phyloP scores from a whole-genome alignment of 2,888 invertebrate genomes.

The Cataglyphis livida region DNA sequence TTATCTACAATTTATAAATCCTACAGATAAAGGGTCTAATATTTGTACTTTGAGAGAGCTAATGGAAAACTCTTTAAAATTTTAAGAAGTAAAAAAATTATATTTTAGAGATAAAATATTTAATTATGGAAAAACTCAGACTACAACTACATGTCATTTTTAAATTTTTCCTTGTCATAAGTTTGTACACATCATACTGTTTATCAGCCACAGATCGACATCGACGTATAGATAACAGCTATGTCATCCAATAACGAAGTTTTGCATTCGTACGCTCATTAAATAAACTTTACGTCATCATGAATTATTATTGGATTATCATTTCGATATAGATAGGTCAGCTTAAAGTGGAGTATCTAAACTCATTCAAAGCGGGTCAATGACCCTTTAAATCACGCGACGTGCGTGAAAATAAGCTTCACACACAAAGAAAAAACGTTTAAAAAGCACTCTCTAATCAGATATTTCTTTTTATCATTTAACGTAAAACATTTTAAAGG shows the following conservation, averaged over 20 bases:
- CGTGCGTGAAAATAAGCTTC: neutral
- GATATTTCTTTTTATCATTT: neutral
- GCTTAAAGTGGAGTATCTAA: conserved; percentile 3
- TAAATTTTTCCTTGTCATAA: neutral
- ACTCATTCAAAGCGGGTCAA: conserved; percentile 18
- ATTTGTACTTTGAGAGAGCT: neutral
- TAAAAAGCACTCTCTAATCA: neutral
- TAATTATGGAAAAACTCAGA: neutral
- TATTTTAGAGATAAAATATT: neutral
- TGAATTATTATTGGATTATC: conserved; percentile 60
- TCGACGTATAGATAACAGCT: neutral
- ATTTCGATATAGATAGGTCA: conserved; percentile 47
- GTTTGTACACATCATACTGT: neutral
- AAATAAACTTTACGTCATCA: conserved; percentile 53
- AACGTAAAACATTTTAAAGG: neutral
- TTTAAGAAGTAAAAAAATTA: neutral
- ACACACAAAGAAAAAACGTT: neutral
- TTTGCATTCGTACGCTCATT: conserved; percentile 21
- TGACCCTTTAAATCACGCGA: neutral
- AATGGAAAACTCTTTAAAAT: neutral
- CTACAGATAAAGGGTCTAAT: neutral
- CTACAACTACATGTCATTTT: neutral
- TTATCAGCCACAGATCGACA: conserved; percentile 16
- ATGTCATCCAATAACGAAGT: neutral
- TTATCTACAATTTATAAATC: neutral